A percentile compares a stretch with the other conserved stretches of the same genome.
Evolutionary conservation across 2,888 invertebrate species (phyloP).

Genomic region (Lasius platythorax): DNA sequence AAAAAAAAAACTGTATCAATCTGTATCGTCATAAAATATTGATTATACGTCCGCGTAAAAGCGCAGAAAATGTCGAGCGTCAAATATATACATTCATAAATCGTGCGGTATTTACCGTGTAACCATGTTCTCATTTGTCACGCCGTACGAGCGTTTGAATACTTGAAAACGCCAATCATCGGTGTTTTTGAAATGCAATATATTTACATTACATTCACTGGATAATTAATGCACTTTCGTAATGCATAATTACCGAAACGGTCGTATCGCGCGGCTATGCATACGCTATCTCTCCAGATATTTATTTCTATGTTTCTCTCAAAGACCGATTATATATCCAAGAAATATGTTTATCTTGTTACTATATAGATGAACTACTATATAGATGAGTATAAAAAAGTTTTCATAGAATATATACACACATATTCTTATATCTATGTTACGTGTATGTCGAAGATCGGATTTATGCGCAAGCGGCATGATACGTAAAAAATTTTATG

Average conservation of each 20-base stretch:
- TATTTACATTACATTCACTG: slow-evolving; percentile 48
- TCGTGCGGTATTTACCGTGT: slow-evolving; percentile 41
- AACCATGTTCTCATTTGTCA: slow-evolving; percentile 55
- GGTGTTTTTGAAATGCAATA: slow-evolving; percentile 39
- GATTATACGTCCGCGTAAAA: slow-evolving; percentile 34
- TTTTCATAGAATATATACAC: slow-evolving; percentile 20
- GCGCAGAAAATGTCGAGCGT: slow-evolving; percentile 44
- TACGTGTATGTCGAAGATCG: slow-evolving; percentile 35
- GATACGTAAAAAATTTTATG: slow-evolving; percentile 63
- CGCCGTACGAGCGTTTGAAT: slow-evolving; percentile 36
- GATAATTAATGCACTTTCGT: slow-evolving; percentile 53
- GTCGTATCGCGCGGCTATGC: not conserved
- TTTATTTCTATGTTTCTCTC: not conserved
- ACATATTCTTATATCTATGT: slow-evolving; percentile 21
- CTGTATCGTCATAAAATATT: slow-evolving; percentile 42
- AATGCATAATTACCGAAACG: slow-evolving; percentile 45
- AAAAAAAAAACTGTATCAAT: slow-evolving; percentile 37
- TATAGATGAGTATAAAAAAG: slow-evolving; percentile 52
- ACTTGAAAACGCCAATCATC: slow-evolving; percentile 52
- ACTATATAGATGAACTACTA: slow-evolving; percentile 37
- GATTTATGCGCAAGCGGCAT: slow-evolving; percentile 47
- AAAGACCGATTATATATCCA: not conserved
- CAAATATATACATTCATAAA: slow-evolving; percentile 44
- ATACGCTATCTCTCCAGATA: no score
- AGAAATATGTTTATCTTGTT: not conserved